phyloP scores from a whole-genome alignment of 1,140 invertebrate species.

The Monomorium pharaonis region DNA sequence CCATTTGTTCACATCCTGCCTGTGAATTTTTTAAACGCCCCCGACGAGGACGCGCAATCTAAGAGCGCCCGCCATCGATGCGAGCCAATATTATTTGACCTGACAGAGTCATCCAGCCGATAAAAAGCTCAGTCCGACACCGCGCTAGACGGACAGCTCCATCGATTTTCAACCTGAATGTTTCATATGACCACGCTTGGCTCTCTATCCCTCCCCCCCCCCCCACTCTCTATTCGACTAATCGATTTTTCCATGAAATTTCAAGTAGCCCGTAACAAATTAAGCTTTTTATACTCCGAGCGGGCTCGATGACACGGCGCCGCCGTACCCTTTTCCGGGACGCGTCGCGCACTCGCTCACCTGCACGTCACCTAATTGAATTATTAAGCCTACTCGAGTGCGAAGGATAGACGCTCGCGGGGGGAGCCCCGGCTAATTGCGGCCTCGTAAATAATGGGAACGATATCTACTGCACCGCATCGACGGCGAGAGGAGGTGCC shows the following conservation, averaged over 20 bases:
- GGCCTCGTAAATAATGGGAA: slow-evolving; percentile 81
- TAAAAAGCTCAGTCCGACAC: slow-evolving; percentile 58
- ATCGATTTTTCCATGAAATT: slow-evolving; percentile 58
- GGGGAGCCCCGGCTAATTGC: slow-evolving; percentile 81
- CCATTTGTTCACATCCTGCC: slow-evolving; percentile 40
- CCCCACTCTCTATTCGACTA: slow-evolving; percentile 28
- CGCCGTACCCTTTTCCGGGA: not conserved
- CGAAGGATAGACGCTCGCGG: slow-evolving; percentile 81
- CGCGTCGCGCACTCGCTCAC: not conserved
- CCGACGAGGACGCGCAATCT: slow-evolving; percentile 40
- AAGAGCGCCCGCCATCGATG: slow-evolving; percentile 44
- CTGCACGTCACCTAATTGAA: slow-evolving; percentile 78
- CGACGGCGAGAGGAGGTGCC: slow-evolving; percentile 33
- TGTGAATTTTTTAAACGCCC: slow-evolving; percentile 46
- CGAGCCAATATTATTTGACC: slow-evolving; percentile 51
- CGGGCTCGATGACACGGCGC: not conserved
- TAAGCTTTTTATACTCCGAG: slow-evolving; percentile 26
- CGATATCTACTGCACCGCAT: slow-evolving; percentile 68
- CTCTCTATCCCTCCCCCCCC: no score
- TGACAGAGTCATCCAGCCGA: slow-evolving; percentile 53
- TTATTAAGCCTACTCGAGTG: slow-evolving; percentile 82
- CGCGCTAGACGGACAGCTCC: slow-evolving; percentile 53
- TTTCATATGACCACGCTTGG: slow-evolving; percentile 45
- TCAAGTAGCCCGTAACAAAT: slow-evolving; percentile 38
- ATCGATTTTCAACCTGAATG: slow-evolving; percentile 57